Conservation (phyloP, 2,113 vertebrate species). For the Scopus umbretta region DNA sequence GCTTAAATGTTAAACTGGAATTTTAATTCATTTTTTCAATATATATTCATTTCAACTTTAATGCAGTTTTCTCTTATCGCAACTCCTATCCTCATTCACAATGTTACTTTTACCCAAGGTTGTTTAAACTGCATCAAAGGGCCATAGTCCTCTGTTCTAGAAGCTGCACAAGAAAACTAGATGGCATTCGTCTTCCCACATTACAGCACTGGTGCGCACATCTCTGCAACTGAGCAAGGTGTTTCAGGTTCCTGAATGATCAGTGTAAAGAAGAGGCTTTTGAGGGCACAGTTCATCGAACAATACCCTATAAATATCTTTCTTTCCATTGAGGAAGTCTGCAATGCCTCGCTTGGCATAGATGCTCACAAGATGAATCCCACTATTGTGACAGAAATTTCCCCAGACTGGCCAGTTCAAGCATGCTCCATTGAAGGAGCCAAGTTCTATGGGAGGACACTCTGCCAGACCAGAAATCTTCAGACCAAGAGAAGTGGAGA, state of each 20-base stretch:
- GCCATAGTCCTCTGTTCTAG: background rate
- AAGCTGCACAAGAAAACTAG: background rate
- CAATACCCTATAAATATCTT: background rate
- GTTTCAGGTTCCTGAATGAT: background rate
- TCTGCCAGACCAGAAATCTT: background rate
- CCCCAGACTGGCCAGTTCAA: fast-evolving
- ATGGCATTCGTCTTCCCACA: background rate
- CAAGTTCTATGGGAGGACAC: background rate
- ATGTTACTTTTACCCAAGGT: background rate
- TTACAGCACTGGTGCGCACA: background rate
- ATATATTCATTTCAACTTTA: background rate
- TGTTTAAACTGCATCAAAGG: background rate
- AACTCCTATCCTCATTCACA: background rate
- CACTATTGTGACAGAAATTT: background rate
- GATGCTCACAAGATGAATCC: background rate
- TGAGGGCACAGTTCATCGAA: background rate
- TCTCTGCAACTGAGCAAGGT: background rate
- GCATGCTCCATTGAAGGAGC: background rate
- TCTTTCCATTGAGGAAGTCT: background rate
- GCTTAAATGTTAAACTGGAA: background rate
- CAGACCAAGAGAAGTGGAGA: background rate
- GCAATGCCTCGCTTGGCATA: background rate
- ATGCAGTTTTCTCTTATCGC: background rate
- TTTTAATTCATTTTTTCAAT: background rate
- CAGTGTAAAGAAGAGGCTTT: background rate